Evolutionary conservation across 1,140 invertebrate species (phyloP).

Genomic region (Sminthurinus signatus): DNA sequence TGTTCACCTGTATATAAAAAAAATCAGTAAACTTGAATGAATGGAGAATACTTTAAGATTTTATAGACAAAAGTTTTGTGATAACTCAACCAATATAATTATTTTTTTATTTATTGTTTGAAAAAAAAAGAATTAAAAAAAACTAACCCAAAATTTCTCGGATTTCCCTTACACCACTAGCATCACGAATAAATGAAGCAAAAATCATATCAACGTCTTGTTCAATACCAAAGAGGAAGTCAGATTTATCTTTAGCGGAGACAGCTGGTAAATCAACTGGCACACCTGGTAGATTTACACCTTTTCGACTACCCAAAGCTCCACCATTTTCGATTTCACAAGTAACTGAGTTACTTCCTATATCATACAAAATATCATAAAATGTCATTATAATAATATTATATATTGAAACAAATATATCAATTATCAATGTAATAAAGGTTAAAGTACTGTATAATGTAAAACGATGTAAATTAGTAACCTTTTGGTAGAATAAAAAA

Average conservation of each 20-base stretch:
- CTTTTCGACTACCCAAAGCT: slow-evolving; percentile 89
- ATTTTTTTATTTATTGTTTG: too few relatives aligned
- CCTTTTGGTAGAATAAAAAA: slow-evolving; percentile 35
- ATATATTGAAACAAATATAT: too few relatives aligned
- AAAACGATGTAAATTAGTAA: too few relatives aligned
- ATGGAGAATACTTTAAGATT: too few relatives aligned
- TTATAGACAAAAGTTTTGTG: too few relatives aligned
- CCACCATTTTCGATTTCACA: slow-evolving; percentile 97
- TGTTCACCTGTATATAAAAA: slow-evolving; percentile 61
- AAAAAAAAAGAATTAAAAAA: too few relatives aligned
- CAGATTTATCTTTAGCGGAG: slow-evolving; percentile 94
- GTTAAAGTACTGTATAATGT: too few relatives aligned
- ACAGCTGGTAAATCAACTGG: slow-evolving; percentile 96
- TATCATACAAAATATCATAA: too few relatives aligned
- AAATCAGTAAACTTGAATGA: too few relatives aligned
- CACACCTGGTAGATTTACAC: slow-evolving; percentile 85
- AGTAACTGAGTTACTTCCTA: slow-evolving; percentile 53
- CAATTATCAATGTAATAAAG: too few relatives aligned
- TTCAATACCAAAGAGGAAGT: slow-evolving; percentile 90
- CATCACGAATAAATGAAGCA: slow-evolving; percentile 96
- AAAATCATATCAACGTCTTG: slow-evolving; percentile 98
- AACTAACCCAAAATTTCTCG: slow-evolving; percentile 65
- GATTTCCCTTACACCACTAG: slow-evolving; percentile 80
- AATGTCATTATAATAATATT: too few relatives aligned
- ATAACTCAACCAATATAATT: too few relatives aligned